A percentile compares a stretch with the other conserved stretches of the same genome.
phyloP scores from a whole-genome alignment of 2,888 invertebrate genomes.

The Chrysolina americana region DNA sequence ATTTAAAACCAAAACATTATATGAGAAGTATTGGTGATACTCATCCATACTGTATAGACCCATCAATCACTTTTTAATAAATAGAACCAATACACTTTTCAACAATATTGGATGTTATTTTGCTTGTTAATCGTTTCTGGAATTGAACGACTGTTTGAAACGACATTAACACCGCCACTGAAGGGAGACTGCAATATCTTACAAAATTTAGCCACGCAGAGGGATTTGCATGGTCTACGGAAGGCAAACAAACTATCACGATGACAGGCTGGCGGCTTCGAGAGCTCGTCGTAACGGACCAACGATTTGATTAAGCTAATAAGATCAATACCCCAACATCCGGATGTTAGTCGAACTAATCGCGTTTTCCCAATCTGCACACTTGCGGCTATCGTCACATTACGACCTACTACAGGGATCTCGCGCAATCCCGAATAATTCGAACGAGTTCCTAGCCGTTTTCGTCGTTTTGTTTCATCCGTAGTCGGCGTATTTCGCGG shows the following conservation, averaged over 20 bases:
- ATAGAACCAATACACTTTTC: too few species aligned
- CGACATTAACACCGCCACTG: background rate
- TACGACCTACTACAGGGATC: conserved; percentile 46
- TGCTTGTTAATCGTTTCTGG: too few species aligned
- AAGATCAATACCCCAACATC: conserved; percentile 59
- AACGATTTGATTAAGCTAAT: conserved; percentile 61
- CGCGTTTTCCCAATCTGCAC: conserved; percentile 56
- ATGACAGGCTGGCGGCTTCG: conserved; percentile 49
- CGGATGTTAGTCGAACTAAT: conserved; percentile 57
- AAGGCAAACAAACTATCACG: conserved; percentile 41
- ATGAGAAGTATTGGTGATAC: too few species aligned
- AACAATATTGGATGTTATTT: too few species aligned
- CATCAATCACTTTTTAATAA: too few species aligned
- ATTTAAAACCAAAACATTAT: too few species aligned
- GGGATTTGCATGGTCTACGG: conserved; percentile 23
- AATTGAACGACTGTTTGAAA: background rate
- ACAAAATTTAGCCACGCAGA: background rate
- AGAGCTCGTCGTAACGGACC: conserved; percentile 47
- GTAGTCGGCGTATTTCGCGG: conserved; percentile 24
- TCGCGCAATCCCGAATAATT: background rate
- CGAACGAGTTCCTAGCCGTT: background rate
- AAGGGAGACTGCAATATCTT: conserved; percentile 1
- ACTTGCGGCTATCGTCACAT: conserved; percentile 50
- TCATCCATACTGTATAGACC: too few species aligned
- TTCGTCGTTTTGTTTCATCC: conserved; percentile 13